Base-by-base conservation (phyloP, 92 coral and sea anemone species). In the Chrysogorgia sp. region DNA sequence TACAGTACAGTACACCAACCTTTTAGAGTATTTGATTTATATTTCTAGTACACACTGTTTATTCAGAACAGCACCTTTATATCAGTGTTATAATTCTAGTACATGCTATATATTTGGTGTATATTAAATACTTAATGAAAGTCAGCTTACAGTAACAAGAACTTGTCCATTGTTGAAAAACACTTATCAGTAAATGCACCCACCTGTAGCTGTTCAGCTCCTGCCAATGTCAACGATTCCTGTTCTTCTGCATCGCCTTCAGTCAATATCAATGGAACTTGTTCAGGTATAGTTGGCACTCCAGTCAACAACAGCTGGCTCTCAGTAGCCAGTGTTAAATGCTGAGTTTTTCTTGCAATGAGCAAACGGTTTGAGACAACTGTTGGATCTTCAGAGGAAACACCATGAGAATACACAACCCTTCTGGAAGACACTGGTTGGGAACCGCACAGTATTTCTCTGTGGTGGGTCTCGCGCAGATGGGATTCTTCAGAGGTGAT, bases 211-310 rank as follows among this genome's bases (percentile, higher is more conserved):
- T 89, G 93, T 26, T 83, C 87, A 35, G 75, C 81, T 32, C 85
- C 87, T 3, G 84, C 80, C 57, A 87, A 82, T 23, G 80, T 75
- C 20, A 84, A 85, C n/a, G 92, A 29, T 31, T 91, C 98, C 37
- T 69, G 85, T 7, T 87, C 99, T 40, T 96, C 97, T 0, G 85
- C 92, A 81, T 92, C 99, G 22, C 97, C 97, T 72, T 96, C 97
- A 40, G 99, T 91, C 53, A 96, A 76, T 43, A 96, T 91, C 66
- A 96, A 63, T 10, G 99, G 99, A 35, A 96, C 89, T 87, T 96
- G 97, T 31, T 72, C 79, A 24, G 79, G 79, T 9, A 72, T 72
- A 3, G 79, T 72, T 19, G 53, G 79, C 0, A 72, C 65, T 4
- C 79, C 79, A 9, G 79, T 53, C 7, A 72, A 22, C 79, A 72